Base-by-base conservation (phyloP, 1,140 invertebrate species). In the Drosophila elegans region DNA sequence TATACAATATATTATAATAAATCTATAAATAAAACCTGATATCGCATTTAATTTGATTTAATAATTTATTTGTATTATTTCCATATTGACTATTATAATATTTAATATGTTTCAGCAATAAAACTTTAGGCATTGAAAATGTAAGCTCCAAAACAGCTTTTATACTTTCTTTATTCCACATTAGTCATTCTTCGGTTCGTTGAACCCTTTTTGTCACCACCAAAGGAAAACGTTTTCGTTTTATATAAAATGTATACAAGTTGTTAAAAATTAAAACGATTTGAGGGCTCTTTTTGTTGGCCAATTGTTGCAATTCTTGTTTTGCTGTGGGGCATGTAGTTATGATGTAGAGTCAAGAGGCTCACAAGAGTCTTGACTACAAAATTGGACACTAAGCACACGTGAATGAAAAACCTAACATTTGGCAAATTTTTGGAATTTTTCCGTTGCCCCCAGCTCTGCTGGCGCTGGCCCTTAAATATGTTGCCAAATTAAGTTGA, bases 401-500 rank as follows among this genome's bases (percentile, higher is more conserved):
- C 25, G 36, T 52, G 44, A 25, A 52, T 36, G 6, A 32, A 60
- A 42, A 42, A n/a, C 13, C 29, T 10, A 16, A 3, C 11, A 13
- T 21, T 59, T 41, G 11, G 13, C 3, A 29, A n/a, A 38, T 62
- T n/a, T 25, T 7, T 51, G 32, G 13, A n/a, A 44, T 42, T 53
- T 27, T 67, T 46, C 39, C 54, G 0, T 44, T 21, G 36, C 48
- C 16, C 9, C 39, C 6, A 13, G 60, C 34, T 11, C 3, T 29
- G 48, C 21, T 61, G 38, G 54, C 67, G 46, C 41, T 16, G 63
- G 36, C 11, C 63, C 63, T 29, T 41, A 49, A 71, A 71, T 48
- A 57, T 56, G 42, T 41, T 69, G 64, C 42, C 41, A 42, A 62
- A 74, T 62, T 74, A 74, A 39, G 48, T 62, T 54, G 42, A 63